Evolutionary conservation across 2,113 vertebrate species (phyloP).

Genomic region (Garra rufa): DNA sequence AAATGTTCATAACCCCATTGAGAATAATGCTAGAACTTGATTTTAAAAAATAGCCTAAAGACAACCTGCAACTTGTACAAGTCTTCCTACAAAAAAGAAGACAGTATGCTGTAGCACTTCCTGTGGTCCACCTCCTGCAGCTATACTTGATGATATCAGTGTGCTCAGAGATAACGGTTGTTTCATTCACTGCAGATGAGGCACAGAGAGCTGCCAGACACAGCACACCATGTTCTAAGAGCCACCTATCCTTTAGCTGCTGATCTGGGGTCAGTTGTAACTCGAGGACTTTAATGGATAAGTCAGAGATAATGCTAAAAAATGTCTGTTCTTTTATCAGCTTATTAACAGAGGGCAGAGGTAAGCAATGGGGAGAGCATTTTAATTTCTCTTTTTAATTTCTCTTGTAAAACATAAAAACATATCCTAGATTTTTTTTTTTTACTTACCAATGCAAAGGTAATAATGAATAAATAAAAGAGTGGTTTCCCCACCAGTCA

Average conservation of each 20-base stretch:
- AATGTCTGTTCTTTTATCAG: not conserved
- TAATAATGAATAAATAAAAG: not conserved
- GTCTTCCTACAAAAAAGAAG: not conserved
- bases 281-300: not conserved
- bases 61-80: not conserved
- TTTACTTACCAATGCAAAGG: not conserved
- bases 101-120: not conserved
- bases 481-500: not conserved
- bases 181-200: not conserved
- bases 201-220: not conserved
- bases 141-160: conserved; percentile 15
- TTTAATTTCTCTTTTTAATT: not conserved
- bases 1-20: no score
- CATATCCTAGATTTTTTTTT: not conserved
- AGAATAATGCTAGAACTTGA: no score
- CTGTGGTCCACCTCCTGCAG: conserved; percentile 22
- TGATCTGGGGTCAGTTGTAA: not conserved
- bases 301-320: not conserved
- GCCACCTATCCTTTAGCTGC: not conserved
- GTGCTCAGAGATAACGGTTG: not conserved
- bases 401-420: not conserved
- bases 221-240: not conserved
- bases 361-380: not conserved
- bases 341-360: not conserved
- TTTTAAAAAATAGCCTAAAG: no score